A percentile compares a stretch with the other conserved stretches of the same genome.
These are phyloP conservation scores for Myodes glareolus DNA, from an alignment of 2,113 vertebrate species.

Conservation along the genomic window DNA sequence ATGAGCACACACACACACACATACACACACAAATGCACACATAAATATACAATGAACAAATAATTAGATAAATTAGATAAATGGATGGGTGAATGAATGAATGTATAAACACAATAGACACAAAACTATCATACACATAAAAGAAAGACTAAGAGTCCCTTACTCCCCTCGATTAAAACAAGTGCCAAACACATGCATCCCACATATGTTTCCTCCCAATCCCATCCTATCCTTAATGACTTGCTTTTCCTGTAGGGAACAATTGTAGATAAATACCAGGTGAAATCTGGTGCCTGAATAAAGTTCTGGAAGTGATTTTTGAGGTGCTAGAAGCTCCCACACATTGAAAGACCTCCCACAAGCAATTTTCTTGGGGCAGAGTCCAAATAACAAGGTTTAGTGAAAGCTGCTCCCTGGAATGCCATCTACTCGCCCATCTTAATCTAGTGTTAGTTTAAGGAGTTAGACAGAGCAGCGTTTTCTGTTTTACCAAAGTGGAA, in stretches of 20 bases:
- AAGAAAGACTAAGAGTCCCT: neutral
- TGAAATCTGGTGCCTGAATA: slow-evolving; percentile 62
- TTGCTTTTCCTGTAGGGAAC: slow-evolving; percentile 66
- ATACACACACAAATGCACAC: neutral
- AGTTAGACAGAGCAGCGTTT: slow-evolving; percentile 9
- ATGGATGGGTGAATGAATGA: neutral
- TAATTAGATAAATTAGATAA: neutral
- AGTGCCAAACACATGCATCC: slow-evolving; percentile 55
- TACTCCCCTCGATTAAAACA: slow-evolving; percentile 34
- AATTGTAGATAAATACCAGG: slow-evolving; percentile 74
- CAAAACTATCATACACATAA: slow-evolving; percentile 44
- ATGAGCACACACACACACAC: neutral
- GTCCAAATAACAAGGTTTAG: slow-evolving; percentile 60
- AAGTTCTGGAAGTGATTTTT: slow-evolving; percentile 73
- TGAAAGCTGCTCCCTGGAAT: slow-evolving; percentile 52
- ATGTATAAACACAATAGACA: slow-evolving; percentile 20
- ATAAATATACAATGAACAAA: neutral
- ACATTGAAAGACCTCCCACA: slow-evolving; percentile 70
- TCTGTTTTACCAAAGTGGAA: neutral
- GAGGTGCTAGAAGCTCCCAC: slow-evolving; percentile 74
- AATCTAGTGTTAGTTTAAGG: slow-evolving; percentile 57
- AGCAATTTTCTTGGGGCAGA: slow-evolving; percentile 60
- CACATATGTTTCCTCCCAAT: slow-evolving; percentile 71
- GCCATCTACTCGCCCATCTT: slow-evolving; percentile 43
- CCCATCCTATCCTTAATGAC: slow-evolving; percentile 61